These are phyloP conservation scores for Chrysopa pallens DNA, from an alignment of 1,140 invertebrate species.

Conservation along the genomic window DNA sequence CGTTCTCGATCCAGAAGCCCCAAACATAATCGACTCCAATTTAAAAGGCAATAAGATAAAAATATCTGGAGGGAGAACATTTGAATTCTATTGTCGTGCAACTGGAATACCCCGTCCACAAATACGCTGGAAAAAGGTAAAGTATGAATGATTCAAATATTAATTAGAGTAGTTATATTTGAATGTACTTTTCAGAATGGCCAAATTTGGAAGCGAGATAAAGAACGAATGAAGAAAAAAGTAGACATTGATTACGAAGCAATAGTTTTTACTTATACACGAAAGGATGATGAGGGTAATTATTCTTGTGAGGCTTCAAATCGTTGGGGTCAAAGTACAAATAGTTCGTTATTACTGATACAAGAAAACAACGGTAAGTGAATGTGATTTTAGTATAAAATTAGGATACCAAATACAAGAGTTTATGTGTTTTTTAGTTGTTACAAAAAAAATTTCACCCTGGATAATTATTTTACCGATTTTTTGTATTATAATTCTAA, in stretches of 20 bases:
- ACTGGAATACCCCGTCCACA: constrained; percentile 24
- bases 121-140: constrained; percentile 27
- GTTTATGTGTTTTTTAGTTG: constrained; percentile 8
- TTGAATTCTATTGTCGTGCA: constrained; percentile 20
- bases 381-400: neutral
- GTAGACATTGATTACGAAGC: constrained; percentile 19
- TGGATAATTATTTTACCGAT: constrained; percentile 24
- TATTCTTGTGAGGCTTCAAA: constrained; percentile 23
- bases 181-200: constrained; percentile 7
- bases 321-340: constrained; percentile 16
- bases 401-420: constrained; percentile 1
- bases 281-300: constrained; percentile 20
- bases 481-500: constrained; percentile 25
- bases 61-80: constrained; percentile 18
- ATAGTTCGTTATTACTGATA: constrained; percentile 15
- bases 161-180: neutral
- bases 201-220: constrained; percentile 5
- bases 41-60: constrained; percentile 13
- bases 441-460: constrained; percentile 11
- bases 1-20: constrained; percentile 12
- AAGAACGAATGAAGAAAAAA: constrained; percentile 20
- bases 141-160: constrained; percentile 1
- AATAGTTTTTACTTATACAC: constrained; percentile 17
- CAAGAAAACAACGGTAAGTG: constrained; percentile 15
- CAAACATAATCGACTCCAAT: constrained; percentile 16